Base-by-base conservation (phyloP, 2,113 vertebrate species). In the Prietella phreatophila region DNA sequence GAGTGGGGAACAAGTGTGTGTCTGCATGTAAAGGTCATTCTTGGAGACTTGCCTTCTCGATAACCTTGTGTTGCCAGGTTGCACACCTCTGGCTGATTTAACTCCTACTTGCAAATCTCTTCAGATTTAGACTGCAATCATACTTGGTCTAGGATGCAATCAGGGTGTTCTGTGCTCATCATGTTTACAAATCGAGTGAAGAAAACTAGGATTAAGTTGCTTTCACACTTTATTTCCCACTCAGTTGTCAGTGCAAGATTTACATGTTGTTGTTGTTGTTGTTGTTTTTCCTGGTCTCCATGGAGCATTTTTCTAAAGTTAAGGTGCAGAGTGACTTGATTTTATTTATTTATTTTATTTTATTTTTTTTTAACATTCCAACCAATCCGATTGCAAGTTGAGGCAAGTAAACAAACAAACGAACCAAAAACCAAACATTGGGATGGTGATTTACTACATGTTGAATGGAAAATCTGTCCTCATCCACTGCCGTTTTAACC, bases 21-120 rank as follows among this genome's bases (percentile, higher is more conserved):
- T 85, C 20, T 82, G 17, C 13, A 22, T 78, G 5, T 56, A 83
- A 83, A 67, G 82, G 82, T 88, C 86, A 88, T 4, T 83, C 67
- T 39, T 9, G 56, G 50, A 11, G 36, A 56, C 14, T 33, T 53
- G 63, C 17, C 25, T 60, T 63, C 39, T 71, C 20, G 27, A 11
- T 39, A n/a, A 20, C 50, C 53, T 71, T 20, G 5, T 73, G 33
- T 67, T 65, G 42, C 39, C 30, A 33, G 9, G 47, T 53, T 53
- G 53, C 10, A 39, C 50, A 56, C 5, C 27, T 78, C n/a, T 78
- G 75, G 47, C 27, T 55, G 25, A 71, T 36, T 33, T 11, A 11
- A 50, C 75, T 50, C n/a, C 25, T 76, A 17, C 1, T 15, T 67
- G 15, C 67, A 33, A 39, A 36, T 19, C 27, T 42, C 15, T 42